phyloP scores from a whole-genome alignment of 2,888 invertebrate genomes.

The Trachelus stipa region DNA sequence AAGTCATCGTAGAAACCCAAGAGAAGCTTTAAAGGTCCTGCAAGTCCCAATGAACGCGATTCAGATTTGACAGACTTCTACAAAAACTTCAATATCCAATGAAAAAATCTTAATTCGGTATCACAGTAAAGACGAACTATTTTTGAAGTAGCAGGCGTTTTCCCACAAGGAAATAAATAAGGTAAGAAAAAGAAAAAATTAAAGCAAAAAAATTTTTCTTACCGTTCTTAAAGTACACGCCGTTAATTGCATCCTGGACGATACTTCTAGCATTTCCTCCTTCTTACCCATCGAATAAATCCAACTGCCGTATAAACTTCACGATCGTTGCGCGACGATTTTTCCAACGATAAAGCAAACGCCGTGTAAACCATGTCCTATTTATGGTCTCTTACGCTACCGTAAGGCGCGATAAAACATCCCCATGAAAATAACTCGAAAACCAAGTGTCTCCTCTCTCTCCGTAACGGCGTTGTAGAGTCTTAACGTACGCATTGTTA shows the following conservation, averaged over 20 bases:
- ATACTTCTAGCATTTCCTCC: neutral
- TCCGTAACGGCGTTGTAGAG: neutral
- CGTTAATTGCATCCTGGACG: neutral
- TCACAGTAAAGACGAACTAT: neutral
- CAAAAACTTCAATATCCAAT: neutral
- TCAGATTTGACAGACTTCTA: neutral
- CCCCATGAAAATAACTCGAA: conserved; percentile 8
- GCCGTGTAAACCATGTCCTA: conserved; percentile 6
- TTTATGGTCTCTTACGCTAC: conserved; percentile 16
- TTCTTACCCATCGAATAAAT: neutral
- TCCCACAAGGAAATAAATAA: neutral
- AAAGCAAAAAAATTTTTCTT: neutral
- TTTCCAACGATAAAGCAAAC: conserved; percentile 9
- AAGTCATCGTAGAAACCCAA: neutral
- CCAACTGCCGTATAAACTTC: neutral
- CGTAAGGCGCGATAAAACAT: conserved; percentile 6
- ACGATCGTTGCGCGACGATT: neutral
- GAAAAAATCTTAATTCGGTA: neutral
- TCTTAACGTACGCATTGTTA: conserved; percentile 10
- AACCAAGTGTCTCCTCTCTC: conserved; percentile 1
- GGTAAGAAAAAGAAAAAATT: neutral
- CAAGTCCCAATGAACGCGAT: neutral
- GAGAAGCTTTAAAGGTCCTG: neutral
- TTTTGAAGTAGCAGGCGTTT: neutral
- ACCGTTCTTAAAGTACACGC: neutral